These are phyloP conservation scores for Brachyistius frenatus DNA, from an alignment of 2,113 vertebrate genomes.

Conservation along the genomic window DNA sequence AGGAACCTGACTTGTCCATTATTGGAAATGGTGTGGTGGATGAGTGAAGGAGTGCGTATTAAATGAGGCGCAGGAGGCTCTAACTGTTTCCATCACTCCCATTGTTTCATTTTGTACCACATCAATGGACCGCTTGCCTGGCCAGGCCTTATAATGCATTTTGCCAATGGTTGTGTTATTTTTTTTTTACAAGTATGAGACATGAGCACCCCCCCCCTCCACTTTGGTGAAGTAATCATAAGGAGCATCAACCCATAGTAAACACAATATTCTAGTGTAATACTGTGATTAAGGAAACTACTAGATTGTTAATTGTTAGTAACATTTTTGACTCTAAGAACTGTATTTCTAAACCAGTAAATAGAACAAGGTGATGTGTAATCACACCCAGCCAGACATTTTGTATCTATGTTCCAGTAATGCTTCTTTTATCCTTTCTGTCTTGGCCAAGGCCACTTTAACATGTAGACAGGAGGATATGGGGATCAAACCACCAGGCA, in stretches of 20 bases:
- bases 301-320: not conserved
- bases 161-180: constrained; percentile 63
- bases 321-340: not conserved
- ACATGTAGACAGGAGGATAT: not conserved
- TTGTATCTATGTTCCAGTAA: no score
- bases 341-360: not conserved
- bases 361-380: not conserved
- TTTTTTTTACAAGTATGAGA: constrained; percentile 65
- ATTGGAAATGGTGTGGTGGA: constrained; percentile 1
- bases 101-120: constrained; percentile 42
- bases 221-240: constrained; percentile 46
- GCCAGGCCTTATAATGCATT: constrained; percentile 18
- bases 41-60: constrained; percentile 18
- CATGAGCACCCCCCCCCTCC: constrained; percentile 48
- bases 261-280: constrained; percentile 16
- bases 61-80: constrained; percentile 42
- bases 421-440: not conserved
- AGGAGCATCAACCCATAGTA: constrained; percentile 30
- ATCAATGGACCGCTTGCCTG: constrained; percentile 26
- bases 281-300: constrained; percentile 8
- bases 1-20: constrained; percentile 21
- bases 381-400: not conserved
- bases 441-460: not conserved
- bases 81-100: constrained; percentile 25
- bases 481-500: not conserved